Evolutionary conservation across 1,140 invertebrate species (phyloP), one percentile per base, ranked within the genome.

Genomic region (Leptinotarsa undecemlineata): DNA sequence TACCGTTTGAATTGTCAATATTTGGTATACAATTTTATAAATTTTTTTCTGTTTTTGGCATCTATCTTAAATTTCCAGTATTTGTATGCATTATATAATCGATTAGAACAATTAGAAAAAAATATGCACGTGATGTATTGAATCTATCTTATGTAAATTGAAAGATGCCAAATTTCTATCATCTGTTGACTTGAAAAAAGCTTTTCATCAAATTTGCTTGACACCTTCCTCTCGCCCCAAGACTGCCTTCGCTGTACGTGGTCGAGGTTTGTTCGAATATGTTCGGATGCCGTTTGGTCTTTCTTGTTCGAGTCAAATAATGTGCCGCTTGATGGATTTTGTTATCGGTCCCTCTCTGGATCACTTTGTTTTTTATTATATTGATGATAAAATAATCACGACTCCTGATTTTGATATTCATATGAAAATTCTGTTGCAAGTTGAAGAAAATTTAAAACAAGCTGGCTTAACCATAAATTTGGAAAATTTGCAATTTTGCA

Each of bases 201-300:
- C 77, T 2, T 84, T 80, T 71, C 81, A 60, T 72, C 75, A 78
- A 48, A 78, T 80, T n/a, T 72, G 75, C 15, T 71, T 79, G 20
- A 62, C 48, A 33, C 64, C 79, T 23, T 17, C 72, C 15, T 78
- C 74, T 47, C 66, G 72, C n/a, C 76, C 48, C 73, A 57, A 78
- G 48, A 80, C 75, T 4, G 80, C 78, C 1, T 81, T 82, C 71
- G 47, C 74, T 4, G 42, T 75, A 17, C 48, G 48, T 74, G 74
- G 77, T n/a, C 15, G 69, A 64, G 76, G 77, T 3, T 47, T 76
- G 14, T 85, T 77, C 69, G 77, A 79, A 77, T 84, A 57, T 14
- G 13, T 14, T 15, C 8, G 51, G 4, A 57, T 57, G 51, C 51
- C n/a, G 4, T 57, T 57, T 57, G 51, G 51, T 57, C 51, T 57